Evolutionary conservation across 2,113 vertebrate species (phyloP).

Genomic region (Sylvilagus bachmani): DNA sequence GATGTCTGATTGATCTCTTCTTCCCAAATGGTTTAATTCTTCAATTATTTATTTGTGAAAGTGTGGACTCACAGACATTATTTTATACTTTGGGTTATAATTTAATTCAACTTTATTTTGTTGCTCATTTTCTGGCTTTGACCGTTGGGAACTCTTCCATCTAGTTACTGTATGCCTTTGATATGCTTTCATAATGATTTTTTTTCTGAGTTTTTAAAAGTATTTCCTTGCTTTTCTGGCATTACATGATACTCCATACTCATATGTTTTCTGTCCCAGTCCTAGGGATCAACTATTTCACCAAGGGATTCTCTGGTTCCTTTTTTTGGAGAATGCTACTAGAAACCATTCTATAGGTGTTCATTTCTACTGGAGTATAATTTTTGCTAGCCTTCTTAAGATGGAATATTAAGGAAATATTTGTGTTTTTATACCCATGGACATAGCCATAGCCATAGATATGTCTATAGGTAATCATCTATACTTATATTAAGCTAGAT

Average conservation of each 20-base stretch:
- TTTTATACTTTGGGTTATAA: not conserved
- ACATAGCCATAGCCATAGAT: not conserved
- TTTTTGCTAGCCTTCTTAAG: not conserved
- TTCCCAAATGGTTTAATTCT: not conserved
- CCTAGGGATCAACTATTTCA: not conserved
- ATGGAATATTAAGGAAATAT: not conserved
- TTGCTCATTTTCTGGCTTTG: not conserved
- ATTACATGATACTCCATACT: not conserved
- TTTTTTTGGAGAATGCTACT: not conserved
- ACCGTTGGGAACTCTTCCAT: not conserved
- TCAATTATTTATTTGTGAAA: not conserved
- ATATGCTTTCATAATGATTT: not conserved
- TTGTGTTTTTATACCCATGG: not conserved
- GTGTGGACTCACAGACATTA: not conserved
- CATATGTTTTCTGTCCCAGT: not conserved
- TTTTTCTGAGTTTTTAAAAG: not conserved
- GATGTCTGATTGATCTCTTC: slow-evolving; percentile 13
- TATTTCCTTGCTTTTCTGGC: not conserved
- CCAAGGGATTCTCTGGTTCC: not conserved
- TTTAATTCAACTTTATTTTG: not conserved
- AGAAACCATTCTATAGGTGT: not conserved
- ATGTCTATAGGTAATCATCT: not conserved
- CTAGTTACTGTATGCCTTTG: not conserved
- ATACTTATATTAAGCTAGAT: not conserved
- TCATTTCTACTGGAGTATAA: not conserved